phyloP scores from a whole-genome alignment of 2,113 vertebrate species.

The Sinosuthora webbiana region DNA sequence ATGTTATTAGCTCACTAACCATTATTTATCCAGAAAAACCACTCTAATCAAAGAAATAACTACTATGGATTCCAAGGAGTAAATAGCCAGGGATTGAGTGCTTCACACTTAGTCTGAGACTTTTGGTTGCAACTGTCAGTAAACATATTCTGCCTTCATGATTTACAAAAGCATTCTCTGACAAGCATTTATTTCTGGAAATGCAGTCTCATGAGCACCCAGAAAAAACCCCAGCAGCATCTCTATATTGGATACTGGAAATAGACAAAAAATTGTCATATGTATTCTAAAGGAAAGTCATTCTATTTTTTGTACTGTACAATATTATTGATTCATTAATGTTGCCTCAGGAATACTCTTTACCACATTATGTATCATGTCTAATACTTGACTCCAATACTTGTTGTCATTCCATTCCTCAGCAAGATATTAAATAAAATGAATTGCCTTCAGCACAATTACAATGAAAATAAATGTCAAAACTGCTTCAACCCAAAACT shows the following conservation, averaged over 20 bases:
- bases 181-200: neutral
- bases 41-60: neutral
- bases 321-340: neutral
- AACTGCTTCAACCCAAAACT: neutral
- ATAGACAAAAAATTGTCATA: neutral
- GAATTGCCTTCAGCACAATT: neutral
- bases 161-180: neutral
- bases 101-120: neutral
- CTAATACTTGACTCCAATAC: neutral
- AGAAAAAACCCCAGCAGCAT: neutral
- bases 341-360: neutral
- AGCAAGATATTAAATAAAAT: conserved; percentile 4
- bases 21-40: neutral
- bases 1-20: neutral
- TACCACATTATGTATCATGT: neutral
- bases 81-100: neutral
- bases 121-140: neutral
- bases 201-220: neutral
- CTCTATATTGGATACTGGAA: neutral
- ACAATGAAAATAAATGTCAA: conserved; percentile 9
- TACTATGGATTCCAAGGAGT: neutral
- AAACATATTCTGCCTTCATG: neutral
- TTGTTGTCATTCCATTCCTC: neutral
- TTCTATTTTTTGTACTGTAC: neutral
- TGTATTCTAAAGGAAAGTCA: neutral